Conservation (phyloP, 2,888 invertebrate genomes). For the Calameuta pallipes region DNA sequence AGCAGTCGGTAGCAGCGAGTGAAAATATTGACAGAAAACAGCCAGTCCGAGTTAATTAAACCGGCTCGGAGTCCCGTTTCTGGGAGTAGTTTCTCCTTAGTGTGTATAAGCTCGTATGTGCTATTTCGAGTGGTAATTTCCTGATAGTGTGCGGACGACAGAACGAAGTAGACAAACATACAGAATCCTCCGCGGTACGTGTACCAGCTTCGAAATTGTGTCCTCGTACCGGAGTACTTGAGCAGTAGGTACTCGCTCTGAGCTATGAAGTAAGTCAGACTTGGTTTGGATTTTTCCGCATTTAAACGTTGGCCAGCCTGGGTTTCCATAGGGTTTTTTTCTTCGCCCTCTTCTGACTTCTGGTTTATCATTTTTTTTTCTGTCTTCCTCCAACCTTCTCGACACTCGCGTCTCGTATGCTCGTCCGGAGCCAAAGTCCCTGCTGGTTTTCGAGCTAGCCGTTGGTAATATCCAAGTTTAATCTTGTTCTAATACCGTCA, state of each 20-base stretch:
- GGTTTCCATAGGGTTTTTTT: no score
- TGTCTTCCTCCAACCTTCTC: not conserved
- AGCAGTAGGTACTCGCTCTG: no score
- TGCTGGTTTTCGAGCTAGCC: not conserved
- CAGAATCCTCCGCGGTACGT: constrained; percentile 39
- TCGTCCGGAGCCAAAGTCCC: not conserved
- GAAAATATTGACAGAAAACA: constrained; percentile 65
- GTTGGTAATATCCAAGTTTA: constrained; percentile 18
- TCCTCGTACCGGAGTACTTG: not conserved
- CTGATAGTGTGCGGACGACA: constrained; percentile 52
- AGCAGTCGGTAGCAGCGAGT: constrained; percentile 21
- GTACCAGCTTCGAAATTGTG: constrained; percentile 40
- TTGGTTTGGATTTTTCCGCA: no score
- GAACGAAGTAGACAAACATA: constrained; percentile 53
- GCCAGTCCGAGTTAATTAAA: constrained; percentile 62
- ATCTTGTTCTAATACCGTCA: constrained; percentile 15
- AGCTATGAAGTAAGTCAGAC: no score
- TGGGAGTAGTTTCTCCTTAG: constrained; percentile 35
- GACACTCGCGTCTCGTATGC: not conserved
- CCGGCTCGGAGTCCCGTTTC: constrained; percentile 52
- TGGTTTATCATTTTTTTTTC: not conserved
- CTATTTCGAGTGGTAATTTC: constrained; percentile 61
- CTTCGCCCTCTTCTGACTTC: not conserved
- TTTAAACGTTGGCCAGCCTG: no score
- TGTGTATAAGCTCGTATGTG: constrained; percentile 18